A percentile compares a stretch with the other conserved stretches of the same genome.
Evolutionary conservation across 2,888 invertebrate species (phyloP).

Genomic region (Glaucopsyche alexis): DNA sequence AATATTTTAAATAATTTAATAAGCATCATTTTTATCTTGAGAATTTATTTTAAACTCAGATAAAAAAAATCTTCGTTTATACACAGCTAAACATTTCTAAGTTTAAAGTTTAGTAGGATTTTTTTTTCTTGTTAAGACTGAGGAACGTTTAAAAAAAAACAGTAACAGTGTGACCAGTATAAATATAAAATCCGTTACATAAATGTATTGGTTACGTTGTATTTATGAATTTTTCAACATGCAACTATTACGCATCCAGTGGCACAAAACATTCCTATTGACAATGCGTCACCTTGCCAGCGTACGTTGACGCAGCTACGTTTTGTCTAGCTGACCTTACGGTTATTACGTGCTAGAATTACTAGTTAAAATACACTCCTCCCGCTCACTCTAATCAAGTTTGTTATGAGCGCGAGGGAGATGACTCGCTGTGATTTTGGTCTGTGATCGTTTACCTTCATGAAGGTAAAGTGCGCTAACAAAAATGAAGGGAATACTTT

Average conservation of each 20-base stretch:
- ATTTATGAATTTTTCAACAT: conserved; percentile 48
- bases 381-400: conserved; percentile 58
- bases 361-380: conserved; percentile 66
- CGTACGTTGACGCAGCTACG: conserved; percentile 78
- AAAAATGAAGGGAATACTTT: conserved; percentile 73
- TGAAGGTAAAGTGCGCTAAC: conserved; percentile 73
- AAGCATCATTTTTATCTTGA: no score
- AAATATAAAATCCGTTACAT: conserved; percentile 48
- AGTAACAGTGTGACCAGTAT: not conserved
- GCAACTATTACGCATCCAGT: conserved; percentile 48
- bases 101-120: no score
- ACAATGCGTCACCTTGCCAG: conserved; percentile 76
- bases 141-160: not conserved
- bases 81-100: no score
- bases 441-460: conserved; percentile 66
- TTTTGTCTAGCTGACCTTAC: conserved; percentile 76
- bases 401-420: conserved; percentile 53
- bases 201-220: conserved; percentile 50
- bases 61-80: no score
- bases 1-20: no score
- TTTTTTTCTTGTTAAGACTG: no score
- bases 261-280: conserved; percentile 72
- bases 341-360: conserved; percentile 63
- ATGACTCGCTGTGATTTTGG: conserved; percentile 58
- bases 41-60: no score